Percentiles rank a stretch among this genome's conserved stretches.
Conservation (phyloP, 2,888 invertebrate species). For the Torymus aiolomorphi region DNA sequence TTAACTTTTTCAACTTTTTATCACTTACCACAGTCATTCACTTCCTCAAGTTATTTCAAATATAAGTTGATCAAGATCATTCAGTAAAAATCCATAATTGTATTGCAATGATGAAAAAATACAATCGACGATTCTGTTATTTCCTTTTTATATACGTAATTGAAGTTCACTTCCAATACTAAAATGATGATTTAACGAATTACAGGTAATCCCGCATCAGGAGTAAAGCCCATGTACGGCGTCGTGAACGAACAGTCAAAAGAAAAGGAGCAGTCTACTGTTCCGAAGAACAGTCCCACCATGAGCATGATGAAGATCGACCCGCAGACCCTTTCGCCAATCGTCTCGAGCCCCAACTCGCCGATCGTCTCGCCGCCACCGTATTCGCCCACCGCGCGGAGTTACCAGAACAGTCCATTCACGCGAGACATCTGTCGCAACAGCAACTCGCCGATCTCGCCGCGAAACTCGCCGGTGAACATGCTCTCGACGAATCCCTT, state of each 20-base stretch:
- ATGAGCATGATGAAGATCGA: conserved; percentile 77
- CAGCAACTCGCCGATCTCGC: conserved; percentile 68
- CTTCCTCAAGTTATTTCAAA: no score
- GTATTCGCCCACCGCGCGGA: conserved; percentile 70
- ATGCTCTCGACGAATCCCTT: conserved; percentile 74
- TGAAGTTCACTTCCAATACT: neutral
- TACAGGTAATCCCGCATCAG: conserved; percentile 77
- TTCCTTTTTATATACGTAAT: neutral
- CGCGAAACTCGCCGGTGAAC: conserved; percentile 73
- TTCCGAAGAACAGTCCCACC: conserved; percentile 59
- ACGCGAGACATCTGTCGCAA: conserved; percentile 69
- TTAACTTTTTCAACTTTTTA: no score
- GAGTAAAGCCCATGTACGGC: conserved; percentile 80
- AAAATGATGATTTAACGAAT: neutral
- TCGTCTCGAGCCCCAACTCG: conserved; percentile 70
- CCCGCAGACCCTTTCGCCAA: conserved; percentile 79
- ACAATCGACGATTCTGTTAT: no score
- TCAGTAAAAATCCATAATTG: no score
- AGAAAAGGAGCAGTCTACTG: conserved; percentile 59
- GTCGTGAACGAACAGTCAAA: conserved; percentile 72
- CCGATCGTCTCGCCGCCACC: conserved; percentile 71
- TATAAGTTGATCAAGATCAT: no score
- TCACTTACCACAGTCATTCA: no score
- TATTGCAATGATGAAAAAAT: no score
- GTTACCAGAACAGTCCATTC: conserved; percentile 69